Conservation (phyloP, 2,113 vertebrate species). For the Leptobrachium ailaonicum region DNA sequence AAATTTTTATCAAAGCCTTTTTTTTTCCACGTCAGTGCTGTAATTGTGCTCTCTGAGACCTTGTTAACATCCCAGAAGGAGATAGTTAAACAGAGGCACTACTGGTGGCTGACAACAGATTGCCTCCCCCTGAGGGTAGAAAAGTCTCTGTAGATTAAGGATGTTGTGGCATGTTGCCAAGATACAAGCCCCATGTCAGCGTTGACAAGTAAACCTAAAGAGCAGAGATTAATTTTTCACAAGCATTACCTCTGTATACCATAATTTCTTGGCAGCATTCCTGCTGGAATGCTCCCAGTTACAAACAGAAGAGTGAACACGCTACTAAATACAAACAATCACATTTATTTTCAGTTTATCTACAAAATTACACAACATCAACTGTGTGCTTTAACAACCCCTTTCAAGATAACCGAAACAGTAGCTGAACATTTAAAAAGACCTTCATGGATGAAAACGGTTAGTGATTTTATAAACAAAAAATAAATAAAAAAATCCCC, state of each 20-base stretch:
- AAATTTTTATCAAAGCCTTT: constrained; percentile 38
- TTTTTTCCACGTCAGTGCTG: constrained; percentile 45
- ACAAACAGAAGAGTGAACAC: constrained; percentile 45
- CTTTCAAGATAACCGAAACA: background rate
- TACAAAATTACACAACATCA: background rate
- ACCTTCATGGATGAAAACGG: too few relatives aligned
- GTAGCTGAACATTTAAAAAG: background rate
- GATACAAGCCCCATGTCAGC: constrained; percentile 74
- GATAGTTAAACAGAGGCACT: constrained; percentile 48
- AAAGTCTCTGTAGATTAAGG: constrained; percentile 68
- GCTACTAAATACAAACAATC: constrained; percentile 41
- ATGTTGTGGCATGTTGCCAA: constrained; percentile 78
- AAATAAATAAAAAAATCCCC: too few relatives aligned
- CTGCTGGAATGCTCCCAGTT: constrained; percentile 56
- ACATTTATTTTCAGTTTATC: constrained; percentile 17
- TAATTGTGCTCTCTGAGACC: constrained; percentile 50
- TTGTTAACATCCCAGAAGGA: constrained; percentile 50
- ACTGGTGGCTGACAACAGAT: constrained; percentile 73
- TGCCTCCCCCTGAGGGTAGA: constrained; percentile 89
- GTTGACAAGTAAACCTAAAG: constrained; percentile 79
- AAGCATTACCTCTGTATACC: constrained; percentile 71
- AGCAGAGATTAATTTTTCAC: constrained; percentile 70
- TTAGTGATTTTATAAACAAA: too few relatives aligned
- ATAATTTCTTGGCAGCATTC: constrained; percentile 73
- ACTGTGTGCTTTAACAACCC: background rate